These are phyloP conservation scores for Brachyptera risi DNA, from an alignment of 2,888 invertebrate species.

Conservation along the genomic window DNA sequence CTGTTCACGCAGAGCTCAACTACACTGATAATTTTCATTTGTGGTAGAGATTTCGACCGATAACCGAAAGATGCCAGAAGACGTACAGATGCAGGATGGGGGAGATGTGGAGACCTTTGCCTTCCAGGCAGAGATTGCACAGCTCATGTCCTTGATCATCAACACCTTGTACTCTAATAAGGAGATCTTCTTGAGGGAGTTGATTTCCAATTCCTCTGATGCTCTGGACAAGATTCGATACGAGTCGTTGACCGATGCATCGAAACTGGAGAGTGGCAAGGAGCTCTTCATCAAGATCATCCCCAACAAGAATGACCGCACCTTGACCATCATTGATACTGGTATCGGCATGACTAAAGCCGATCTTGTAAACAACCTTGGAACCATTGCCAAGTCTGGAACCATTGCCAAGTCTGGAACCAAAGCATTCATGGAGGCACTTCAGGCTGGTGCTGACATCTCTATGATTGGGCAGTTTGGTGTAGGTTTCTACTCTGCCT, in stretches of 20 bases:
- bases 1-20: background rate
- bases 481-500: conserved; percentile 99
- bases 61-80: conserved; percentile 69
- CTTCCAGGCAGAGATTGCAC: conserved; percentile 99
- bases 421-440: conserved; percentile 99
- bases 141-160: conserved; percentile 99
- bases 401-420: conserved; percentile 99
- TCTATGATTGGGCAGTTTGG: conserved; percentile 99
- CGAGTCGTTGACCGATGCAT: conserved; percentile 94
- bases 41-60: background rate
- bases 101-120: conserved; percentile 94
- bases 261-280: conserved; percentile 88
- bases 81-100: conserved; percentile 52
- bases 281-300: conserved; percentile 94
- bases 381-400: conserved; percentile 98
- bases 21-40: background rate
- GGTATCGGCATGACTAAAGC: conserved; percentile 99
- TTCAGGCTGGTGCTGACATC: conserved; percentile 98
- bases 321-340: conserved; percentile 90
- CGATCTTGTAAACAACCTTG: conserved; percentile 95
- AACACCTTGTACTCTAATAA: conserved; percentile 99
- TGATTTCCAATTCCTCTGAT: conserved; percentile 98
- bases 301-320: conserved; percentile 93
- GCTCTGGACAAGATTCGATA: conserved; percentile 90
- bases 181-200: conserved; percentile 97